phyloP scores from a whole-genome alignment of 1,140 invertebrate species.

The Polypedilum vanderplanki region DNA sequence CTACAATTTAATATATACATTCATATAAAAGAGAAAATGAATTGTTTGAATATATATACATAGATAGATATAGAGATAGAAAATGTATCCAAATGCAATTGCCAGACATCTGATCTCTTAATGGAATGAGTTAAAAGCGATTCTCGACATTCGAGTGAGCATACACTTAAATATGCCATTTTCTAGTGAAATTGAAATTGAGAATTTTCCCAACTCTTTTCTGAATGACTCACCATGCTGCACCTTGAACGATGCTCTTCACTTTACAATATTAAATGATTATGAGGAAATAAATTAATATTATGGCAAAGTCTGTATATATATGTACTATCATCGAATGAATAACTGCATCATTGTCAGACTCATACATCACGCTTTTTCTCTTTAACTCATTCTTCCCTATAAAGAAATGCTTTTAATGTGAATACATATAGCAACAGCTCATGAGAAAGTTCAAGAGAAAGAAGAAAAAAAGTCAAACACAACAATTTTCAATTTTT shows the following conservation, averaged over 20 bases:
- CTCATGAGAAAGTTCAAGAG: not conserved
- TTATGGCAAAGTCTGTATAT: not conserved
- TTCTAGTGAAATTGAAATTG: not conserved
- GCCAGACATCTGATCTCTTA: constrained; percentile 16
- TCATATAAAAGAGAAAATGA: constrained; percentile 6
- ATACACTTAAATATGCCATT: not conserved
- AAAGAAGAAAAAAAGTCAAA: constrained; percentile 6
- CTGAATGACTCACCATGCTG: not conserved
- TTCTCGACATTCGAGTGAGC: not conserved
- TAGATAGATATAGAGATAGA: not conserved
- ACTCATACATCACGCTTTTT: not conserved
- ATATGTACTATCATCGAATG: not conserved
- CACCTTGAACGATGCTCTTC: not conserved
- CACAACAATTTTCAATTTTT: constrained; percentile 18
- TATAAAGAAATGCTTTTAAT: not conserved
- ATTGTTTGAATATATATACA: not conserved
- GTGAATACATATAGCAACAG: constrained; percentile 3
- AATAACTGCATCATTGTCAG: constrained; percentile 11
- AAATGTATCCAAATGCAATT: constrained; percentile 2
- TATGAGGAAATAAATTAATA: constrained; percentile 14
- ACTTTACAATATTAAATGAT: not conserved
- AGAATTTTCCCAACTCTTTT: not conserved
- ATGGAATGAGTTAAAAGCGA: constrained; percentile 15
- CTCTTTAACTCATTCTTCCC: not conserved
- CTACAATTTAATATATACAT: not conserved